Conservation (phyloP, 2,113 vertebrate genomes). For the Phyllostomus discolor region DNA sequence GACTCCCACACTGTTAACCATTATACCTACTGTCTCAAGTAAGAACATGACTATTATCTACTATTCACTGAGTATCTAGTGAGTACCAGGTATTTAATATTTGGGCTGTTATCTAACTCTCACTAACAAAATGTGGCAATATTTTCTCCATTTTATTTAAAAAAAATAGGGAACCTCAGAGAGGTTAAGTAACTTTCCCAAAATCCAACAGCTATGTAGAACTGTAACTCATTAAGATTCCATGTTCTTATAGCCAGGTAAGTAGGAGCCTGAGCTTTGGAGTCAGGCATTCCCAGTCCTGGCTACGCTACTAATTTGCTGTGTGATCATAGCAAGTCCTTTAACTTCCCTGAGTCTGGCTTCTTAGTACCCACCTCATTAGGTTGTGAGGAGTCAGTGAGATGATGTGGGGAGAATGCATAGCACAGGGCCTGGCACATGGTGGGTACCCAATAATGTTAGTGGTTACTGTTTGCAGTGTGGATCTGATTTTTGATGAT, state of each 20-base stretch:
- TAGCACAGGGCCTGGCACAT: background rate
- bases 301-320: background rate
- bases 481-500: background rate
- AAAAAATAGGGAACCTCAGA: background rate
- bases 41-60: background rate
- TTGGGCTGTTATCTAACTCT: background rate
- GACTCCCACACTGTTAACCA: background rate
- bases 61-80: background rate
- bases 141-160: background rate
- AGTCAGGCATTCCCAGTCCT: background rate
- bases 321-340: background rate
- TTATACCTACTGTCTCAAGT: background rate
- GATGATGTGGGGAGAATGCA: background rate
- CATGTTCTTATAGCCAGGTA: background rate
- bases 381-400: background rate
- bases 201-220: background rate
- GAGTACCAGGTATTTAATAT: background rate
- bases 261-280: background rate
- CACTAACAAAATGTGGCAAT: background rate
- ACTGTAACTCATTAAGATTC: background rate
- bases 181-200: background rate
- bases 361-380: background rate
- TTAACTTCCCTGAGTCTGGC: background rate
- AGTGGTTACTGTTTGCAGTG: background rate
- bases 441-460: background rate